Conservation (phyloP, 2,888 invertebrate species). For the Allacma fusca region DNA sequence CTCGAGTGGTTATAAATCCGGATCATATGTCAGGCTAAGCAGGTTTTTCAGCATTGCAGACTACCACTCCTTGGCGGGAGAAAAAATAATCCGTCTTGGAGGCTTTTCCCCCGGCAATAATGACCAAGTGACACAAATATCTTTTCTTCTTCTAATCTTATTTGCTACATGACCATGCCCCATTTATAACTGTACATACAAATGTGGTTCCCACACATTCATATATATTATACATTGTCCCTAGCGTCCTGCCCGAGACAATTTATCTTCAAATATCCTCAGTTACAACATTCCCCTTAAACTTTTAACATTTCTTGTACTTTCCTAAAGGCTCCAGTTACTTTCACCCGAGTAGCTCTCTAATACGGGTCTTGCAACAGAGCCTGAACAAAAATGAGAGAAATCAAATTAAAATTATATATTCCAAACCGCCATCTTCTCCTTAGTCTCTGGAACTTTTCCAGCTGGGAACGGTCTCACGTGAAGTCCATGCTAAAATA, state of each 20-base stretch:
- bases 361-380: too few relatives aligned
- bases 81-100: not conserved
- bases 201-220: too few relatives aligned
- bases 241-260: not conserved
- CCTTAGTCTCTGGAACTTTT: not conserved
- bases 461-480: not conserved
- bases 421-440: conserved; percentile 11
- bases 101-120: not conserved
- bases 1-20: conserved; percentile 8
- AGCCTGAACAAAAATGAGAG: too few relatives aligned
- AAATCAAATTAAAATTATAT: not conserved
- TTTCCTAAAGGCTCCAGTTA: too few relatives aligned
- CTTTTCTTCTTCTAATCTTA: conserved; percentile 7
- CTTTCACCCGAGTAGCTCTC: too few relatives aligned
- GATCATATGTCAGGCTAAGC: conserved; percentile 1
- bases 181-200: too few relatives aligned
- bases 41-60: conserved; percentile 8
- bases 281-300: not conserved
- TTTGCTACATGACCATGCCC: not conserved
- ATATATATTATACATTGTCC: too few relatives aligned
- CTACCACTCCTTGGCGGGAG: not conserved
- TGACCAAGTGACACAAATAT: conserved; percentile 16
- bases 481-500: not conserved
- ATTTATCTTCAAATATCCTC: not conserved
- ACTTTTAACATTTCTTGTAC: not conserved